Evolutionary conservation across 2,797 vertebrate species (phyloP).

Genomic region (Sebastes steindachneri): DNA sequence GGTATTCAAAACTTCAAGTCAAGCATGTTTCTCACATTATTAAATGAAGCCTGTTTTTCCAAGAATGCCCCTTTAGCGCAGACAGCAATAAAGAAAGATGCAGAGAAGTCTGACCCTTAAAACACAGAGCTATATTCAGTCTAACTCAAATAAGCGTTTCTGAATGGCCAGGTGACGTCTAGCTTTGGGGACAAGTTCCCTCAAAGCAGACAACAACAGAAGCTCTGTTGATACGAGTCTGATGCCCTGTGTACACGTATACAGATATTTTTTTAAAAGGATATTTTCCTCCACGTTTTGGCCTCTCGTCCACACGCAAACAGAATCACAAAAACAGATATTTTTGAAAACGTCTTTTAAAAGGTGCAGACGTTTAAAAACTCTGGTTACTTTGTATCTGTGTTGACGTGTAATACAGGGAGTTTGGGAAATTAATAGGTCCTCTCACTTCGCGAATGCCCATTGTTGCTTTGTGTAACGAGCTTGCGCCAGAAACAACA

Average conservation of each 20-base stretch:
- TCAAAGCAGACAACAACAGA: constrained; percentile 48
- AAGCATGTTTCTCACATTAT: constrained; percentile 64
- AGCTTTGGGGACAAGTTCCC: constrained; percentile 32
- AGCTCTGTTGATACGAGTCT: constrained; percentile 47
- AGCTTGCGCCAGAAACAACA: accelerated
- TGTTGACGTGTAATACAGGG: too few relatives aligned
- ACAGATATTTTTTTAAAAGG: too few relatives aligned
- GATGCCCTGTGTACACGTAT: not conserved
- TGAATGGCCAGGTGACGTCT: constrained; percentile 43
- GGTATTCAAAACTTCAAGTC: constrained; percentile 61
- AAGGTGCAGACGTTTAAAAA: too few relatives aligned
- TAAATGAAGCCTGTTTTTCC: constrained; percentile 37
- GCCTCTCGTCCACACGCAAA: too few relatives aligned
- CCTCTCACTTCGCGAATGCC: too few relatives aligned
- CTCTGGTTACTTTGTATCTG: too few relatives aligned
- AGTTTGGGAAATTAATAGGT: too few relatives aligned
- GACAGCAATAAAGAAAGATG: constrained; percentile 58
- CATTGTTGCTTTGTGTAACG: too few relatives aligned
- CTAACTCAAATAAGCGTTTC: constrained; percentile 38
- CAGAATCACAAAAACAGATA: too few relatives aligned
- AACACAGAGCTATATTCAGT: constrained; percentile 62
- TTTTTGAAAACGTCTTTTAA: too few relatives aligned
- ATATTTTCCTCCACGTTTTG: too few relatives aligned
- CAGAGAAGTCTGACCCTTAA: constrained; percentile 47
- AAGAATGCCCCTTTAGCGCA: constrained; percentile 32